Evolutionary conservation across 2,888 invertebrate genomes (phyloP).

Genomic region (Noctua comes): DNA sequence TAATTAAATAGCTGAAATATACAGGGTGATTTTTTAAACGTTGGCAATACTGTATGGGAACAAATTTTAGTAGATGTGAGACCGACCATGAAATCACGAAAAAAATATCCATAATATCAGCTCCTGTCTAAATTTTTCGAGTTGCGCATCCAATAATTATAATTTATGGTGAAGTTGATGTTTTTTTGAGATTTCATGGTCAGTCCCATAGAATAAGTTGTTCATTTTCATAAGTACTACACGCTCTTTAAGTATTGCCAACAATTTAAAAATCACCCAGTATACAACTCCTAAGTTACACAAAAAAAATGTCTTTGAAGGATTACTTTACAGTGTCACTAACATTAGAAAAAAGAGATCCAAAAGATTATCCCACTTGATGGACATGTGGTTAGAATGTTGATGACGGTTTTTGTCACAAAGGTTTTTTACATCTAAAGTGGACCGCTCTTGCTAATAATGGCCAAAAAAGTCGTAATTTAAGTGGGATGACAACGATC

Average conservation of each 20-base stretch:
- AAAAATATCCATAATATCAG: too few relatives aligned
- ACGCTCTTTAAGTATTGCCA: background rate
- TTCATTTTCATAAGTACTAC: background rate
- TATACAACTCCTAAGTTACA: constrained; percentile 4
- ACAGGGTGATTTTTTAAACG: too few relatives aligned
- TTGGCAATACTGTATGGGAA: too few relatives aligned
- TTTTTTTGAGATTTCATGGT: background rate
- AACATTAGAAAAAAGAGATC: constrained; percentile 23
- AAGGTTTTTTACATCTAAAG: constrained; percentile 45
- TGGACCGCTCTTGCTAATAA: constrained; percentile 37
- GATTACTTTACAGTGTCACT: constrained; percentile 1
- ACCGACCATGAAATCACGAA: too few relatives aligned
- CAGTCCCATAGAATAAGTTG: background rate
- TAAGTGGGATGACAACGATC: constrained; percentile 31
- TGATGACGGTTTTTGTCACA: constrained; percentile 49
- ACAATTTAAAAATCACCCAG: background rate
- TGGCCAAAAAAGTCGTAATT: constrained; percentile 35
- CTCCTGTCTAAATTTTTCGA: background rate
- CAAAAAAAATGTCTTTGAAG: constrained; percentile 7
- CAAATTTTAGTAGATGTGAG: too few relatives aligned
- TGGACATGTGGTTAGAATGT: constrained; percentile 38
- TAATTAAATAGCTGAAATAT: constrained; percentile 1
- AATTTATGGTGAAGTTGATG: background rate
- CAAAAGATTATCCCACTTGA: constrained; percentile 25
- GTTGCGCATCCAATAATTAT: background rate